Evolutionary conservation across 2,113 vertebrate species (phyloP).

Genomic region (Numida meleagris): DNA sequence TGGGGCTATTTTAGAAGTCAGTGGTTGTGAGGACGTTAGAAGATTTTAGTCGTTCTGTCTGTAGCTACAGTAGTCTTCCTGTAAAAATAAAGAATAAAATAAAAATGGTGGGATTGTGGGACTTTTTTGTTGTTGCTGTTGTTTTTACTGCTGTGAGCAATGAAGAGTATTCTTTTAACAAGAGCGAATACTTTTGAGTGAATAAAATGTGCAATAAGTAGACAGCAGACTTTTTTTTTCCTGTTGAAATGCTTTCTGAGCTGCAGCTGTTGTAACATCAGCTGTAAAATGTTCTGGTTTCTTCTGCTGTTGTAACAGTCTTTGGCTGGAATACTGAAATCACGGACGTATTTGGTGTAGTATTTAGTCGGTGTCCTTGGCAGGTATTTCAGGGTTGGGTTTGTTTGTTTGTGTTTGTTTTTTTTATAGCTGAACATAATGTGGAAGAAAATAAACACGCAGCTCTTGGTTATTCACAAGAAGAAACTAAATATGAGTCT

Average conservation of each 20-base stretch:
- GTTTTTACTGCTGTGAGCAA: neutral
- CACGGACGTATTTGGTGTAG: neutral
- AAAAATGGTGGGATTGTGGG: neutral
- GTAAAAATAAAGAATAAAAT: neutral
- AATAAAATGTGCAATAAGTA: neutral
- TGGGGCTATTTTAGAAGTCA: neutral
- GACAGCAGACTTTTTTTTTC: neutral
- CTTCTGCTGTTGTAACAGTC: neutral
- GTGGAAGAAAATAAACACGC: neutral
- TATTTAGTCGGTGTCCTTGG: neutral
- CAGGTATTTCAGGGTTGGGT: neutral
- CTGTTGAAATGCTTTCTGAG: neutral
- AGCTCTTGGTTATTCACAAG: neutral
- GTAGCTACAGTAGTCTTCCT: neutral
- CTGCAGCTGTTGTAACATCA: conserved; percentile 35
- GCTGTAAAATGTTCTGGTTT: neutral
- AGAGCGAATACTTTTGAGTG: neutral
- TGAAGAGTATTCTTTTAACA: conserved; percentile 8
- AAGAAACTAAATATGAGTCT: neutral
- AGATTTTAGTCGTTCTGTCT: neutral
- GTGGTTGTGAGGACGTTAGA: neutral
- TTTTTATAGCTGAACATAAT: neutral
- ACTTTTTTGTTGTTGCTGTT: neutral
- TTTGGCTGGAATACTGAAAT: neutral
- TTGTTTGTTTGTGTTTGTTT: neutral